Percentiles rank a stretch among this genome's conserved stretches.
These are phyloP conservation scores for Schizopygopsis pylzovi DNA, from an alignment of 2,797 vertebrate genomes.

Conservation along the genomic window DNA sequence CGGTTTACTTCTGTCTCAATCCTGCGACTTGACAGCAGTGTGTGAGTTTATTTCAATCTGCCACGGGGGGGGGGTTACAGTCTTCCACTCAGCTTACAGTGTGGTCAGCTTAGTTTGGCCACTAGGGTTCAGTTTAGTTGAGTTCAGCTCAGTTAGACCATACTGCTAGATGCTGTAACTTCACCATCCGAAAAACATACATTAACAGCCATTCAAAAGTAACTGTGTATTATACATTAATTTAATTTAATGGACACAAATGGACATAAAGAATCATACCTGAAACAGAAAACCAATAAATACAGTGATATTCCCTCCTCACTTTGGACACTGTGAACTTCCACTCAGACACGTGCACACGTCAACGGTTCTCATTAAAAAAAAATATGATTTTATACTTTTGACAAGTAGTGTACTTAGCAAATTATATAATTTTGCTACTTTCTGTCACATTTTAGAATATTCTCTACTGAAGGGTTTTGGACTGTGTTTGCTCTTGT, in stretches of 20 bases:
- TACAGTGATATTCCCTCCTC: no score
- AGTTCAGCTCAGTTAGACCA: no score
- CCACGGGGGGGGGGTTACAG: not conserved
- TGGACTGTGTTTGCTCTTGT: not conserved
- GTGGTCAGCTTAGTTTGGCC: not conserved
- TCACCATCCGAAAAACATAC: not conserved
- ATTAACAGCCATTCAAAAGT: not conserved
- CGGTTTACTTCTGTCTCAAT: constrained; percentile 2
- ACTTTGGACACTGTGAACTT: no score
- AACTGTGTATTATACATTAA: no score
- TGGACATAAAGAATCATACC: no score
- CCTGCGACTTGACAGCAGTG: constrained; percentile 20
- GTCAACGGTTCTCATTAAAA: no score
- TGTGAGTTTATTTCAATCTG: constrained; percentile 33
- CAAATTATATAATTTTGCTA: not conserved
- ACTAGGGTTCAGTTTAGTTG: not conserved
- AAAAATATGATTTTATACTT: not conserved
- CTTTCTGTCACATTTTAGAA: not conserved
- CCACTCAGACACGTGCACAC: no score
- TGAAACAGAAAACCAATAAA: no score
- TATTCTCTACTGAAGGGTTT: not conserved
- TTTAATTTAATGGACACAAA: no score
- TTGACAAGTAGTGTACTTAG: not conserved
- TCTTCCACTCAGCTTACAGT: not conserved
- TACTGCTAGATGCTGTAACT: not conserved